Conservation (phyloP, 1,140 invertebrate species). For the Streblospio benedicti region DNA sequence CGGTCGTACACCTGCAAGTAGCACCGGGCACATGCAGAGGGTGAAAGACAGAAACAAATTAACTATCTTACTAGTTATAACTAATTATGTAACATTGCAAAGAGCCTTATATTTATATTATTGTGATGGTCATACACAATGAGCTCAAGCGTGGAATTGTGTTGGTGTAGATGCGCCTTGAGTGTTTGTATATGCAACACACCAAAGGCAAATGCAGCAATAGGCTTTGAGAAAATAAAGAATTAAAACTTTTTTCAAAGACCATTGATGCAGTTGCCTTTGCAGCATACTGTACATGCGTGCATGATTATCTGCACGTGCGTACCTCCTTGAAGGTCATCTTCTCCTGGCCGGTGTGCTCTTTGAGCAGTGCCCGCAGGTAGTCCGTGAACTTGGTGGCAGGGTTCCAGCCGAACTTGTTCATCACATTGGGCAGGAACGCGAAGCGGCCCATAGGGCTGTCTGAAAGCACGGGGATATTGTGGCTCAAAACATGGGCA, state of each 20-base stretch:
- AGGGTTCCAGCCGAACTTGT: constrained; percentile 38
- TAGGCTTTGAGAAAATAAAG: too few relatives aligned
- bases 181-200: too few relatives aligned
- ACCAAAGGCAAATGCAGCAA: too few relatives aligned
- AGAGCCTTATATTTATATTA: too few relatives aligned
- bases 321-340: constrained; percentile 38
- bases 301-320: too few relatives aligned
- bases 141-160: too few relatives aligned
- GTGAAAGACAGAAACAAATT: not conserved
- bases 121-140: too few relatives aligned
- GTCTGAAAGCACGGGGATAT: not conserved
- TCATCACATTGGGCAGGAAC: constrained; percentile 34
- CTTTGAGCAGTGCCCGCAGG: constrained; percentile 32
- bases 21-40: not conserved
- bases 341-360: constrained; percentile 32
- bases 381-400: constrained; percentile 27
- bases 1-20: constrained; percentile 27
- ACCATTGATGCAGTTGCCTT: too few relatives aligned
- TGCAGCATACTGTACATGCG: too few relatives aligned
- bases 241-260: not conserved
- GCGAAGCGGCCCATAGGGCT: not conserved
- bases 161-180: too few relatives aligned
- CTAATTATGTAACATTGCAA: too few relatives aligned
- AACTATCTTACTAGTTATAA: not conserved
- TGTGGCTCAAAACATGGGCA: constrained; percentile 10